phyloP scores from a whole-genome alignment of 2,888 invertebrate genomes.

The Tupiocoris notatus region DNA sequence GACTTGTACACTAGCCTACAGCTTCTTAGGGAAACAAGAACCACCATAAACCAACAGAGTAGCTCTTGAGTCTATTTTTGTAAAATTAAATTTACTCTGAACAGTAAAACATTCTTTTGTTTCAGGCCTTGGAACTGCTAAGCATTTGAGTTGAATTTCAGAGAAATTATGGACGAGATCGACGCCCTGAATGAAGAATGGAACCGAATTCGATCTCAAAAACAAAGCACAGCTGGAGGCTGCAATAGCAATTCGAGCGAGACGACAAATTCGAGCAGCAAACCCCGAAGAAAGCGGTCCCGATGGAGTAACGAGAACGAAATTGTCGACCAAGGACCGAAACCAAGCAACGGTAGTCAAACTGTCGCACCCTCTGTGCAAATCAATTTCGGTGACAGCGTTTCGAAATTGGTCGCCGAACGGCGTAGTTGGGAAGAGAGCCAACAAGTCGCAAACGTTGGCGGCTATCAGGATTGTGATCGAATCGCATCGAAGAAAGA shows the following conservation, averaged over 20 bases:
- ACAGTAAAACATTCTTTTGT: too few species aligned
- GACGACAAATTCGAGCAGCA: neutral
- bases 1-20: too few species aligned
- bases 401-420: constrained; percentile 4
- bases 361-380: neutral
- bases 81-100: too few species aligned
- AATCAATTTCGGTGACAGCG: constrained; percentile 2
- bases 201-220: neutral
- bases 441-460: neutral
- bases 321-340: too few species aligned
- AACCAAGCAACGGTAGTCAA: neutral
- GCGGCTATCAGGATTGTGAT: neutral
- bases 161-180: constrained; percentile 25
- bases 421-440: neutral
- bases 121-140: too few species aligned
- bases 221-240: neutral
- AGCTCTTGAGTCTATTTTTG: too few species aligned
- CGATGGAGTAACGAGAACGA: constrained; percentile 10
- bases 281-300: constrained; percentile 1
- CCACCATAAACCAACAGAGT: too few species aligned
- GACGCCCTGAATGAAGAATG: constrained; percentile 15
- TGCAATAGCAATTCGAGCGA: constrained; percentile 12
- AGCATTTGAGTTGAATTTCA: too few species aligned
- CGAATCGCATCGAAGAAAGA: neutral
- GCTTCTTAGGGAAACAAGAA: too few species aligned